phyloP scores from a whole-genome alignment of 2,888 invertebrate genomes.

The Chironomus riparius region DNA sequence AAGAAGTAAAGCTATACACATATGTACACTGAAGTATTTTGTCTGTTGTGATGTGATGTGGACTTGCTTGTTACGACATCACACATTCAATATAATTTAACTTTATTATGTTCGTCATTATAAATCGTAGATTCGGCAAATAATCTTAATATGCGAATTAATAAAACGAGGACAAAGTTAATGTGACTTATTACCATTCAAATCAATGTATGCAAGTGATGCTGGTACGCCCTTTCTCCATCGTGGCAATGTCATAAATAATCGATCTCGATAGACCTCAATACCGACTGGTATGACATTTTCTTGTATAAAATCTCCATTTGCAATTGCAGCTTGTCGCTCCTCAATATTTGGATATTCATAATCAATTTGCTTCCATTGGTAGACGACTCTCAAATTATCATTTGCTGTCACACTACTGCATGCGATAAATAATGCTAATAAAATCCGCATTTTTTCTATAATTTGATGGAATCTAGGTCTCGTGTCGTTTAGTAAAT shows the following conservation, averaged over 20 bases:
- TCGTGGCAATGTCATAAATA: constrained; percentile 65
- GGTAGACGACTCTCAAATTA: constrained; percentile 57
- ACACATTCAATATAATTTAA: not conserved
- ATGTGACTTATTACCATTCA: constrained; percentile 48
- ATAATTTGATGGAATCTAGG: not conserved
- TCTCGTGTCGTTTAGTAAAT: not conserved
- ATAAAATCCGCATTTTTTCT: constrained; percentile 17
- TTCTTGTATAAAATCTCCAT: constrained; percentile 54
- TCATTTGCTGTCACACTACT: constrained; percentile 45
- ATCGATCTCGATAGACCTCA: constrained; percentile 56
- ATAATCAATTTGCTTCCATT: constrained; percentile 67
- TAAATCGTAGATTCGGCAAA: not conserved
- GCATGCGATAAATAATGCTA: not conserved
- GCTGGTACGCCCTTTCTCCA: constrained; percentile 68
- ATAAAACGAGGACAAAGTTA: not conserved
- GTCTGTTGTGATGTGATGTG: too few relatives aligned
- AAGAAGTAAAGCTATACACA: too few relatives aligned
- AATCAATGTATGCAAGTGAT: constrained; percentile 61
- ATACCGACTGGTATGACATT: constrained; percentile 66
- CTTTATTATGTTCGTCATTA: not conserved
- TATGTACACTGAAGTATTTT: too few relatives aligned
- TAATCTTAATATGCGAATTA: not conserved
- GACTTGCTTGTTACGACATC: not conserved
- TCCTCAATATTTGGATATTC: constrained; percentile 51
- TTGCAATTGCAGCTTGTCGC: constrained; percentile 50